Evolutionary conservation across 2,888 invertebrate genomes (phyloP).

Genomic region (Deilephila porcellus): DNA sequence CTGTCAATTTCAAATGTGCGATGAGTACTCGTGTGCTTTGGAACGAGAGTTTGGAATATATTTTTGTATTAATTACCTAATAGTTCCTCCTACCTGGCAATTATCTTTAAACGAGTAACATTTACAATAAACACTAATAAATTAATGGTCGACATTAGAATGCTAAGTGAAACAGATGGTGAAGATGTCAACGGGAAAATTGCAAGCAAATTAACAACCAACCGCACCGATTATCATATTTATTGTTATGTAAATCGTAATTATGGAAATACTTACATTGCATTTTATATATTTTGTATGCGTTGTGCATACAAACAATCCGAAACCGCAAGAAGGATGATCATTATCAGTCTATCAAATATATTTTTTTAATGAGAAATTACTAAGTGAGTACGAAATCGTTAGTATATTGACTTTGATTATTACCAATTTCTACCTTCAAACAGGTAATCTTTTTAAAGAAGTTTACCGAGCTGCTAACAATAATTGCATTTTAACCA

Average conservation of each 20-base stretch:
- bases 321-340: background rate
- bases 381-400: no score
- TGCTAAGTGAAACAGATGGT: slow-evolving; percentile 5
- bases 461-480: no score
- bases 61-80: background rate
- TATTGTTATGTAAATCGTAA: slow-evolving; percentile 13
- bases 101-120: background rate
- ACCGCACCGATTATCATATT: background rate
- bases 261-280: background rate
- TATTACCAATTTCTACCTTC: no score
- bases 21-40: no score
- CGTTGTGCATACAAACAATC: background rate
- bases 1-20: no score
- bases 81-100: background rate
- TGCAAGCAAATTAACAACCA: slow-evolving; percentile 6
- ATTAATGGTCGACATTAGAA: slow-evolving; percentile 5
- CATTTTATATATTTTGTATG: background rate
- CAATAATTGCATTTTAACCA: no score
- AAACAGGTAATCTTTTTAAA: no score
- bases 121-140: background rate
- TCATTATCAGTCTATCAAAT: background rate
- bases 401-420: no score
- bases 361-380: no score
- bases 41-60: no score
- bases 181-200: slow-evolving; percentile 8